Evolutionary conservation across 1,140 invertebrate species (phyloP), one percentile per base, ranked within the genome.

Genomic region (Pseudobourletiella spinata): DNA sequence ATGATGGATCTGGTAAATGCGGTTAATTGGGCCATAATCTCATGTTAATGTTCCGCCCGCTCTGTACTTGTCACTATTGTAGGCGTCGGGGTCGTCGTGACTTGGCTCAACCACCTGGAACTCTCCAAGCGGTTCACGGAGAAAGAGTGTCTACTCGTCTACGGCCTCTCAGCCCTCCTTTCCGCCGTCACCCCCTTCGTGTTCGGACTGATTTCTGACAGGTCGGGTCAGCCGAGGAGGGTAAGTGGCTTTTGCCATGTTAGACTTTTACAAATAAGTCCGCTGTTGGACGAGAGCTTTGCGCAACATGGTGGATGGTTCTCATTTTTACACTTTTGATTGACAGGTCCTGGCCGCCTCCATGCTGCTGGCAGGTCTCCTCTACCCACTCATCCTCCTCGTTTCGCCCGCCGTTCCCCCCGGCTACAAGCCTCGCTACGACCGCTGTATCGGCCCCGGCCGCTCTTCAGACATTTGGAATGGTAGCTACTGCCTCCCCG

Each of bases 201-300:
- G n/a, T 69, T 69, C 48, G 68, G 68, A 42, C 50, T 69, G 1
- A 54, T 66, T 54, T 69, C 68, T 32, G 68, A 69, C 57, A 66
- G 59, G 43, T 57, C 68, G 1, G 68, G 35, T 18, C 59, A 63
- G 18, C 68, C 68, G 2, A 69, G 61, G 61, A 69, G 65, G 64
- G 68, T 60, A 64, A 69, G 56, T n/a, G n/a, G n/a, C n/a, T n/a
- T n/a, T n/a, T n/a, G n/a, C n/a, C n/a, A n/a, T n/a, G n/a, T n/a
- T n/a, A n/a, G n/a, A n/a, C n/a, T n/a, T n/a, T n/a, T n/a, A n/a
- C n/a, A n/a, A n/a, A n/a, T n/a, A n/a, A n/a, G n/a, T n/a, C n/a
- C n/a, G n/a, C n/a, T n/a, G n/a, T n/a, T n/a, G n/a, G n/a, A n/a
- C n/a, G n/a, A n/a, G n/a, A n/a, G n/a, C n/a, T n/a, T n/a, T n/a